Evolutionary conservation across 2,888 invertebrate species (phyloP), one percentile per base, ranked within the genome.

Genomic region (Dyspetes luteomarginatus): DNA sequence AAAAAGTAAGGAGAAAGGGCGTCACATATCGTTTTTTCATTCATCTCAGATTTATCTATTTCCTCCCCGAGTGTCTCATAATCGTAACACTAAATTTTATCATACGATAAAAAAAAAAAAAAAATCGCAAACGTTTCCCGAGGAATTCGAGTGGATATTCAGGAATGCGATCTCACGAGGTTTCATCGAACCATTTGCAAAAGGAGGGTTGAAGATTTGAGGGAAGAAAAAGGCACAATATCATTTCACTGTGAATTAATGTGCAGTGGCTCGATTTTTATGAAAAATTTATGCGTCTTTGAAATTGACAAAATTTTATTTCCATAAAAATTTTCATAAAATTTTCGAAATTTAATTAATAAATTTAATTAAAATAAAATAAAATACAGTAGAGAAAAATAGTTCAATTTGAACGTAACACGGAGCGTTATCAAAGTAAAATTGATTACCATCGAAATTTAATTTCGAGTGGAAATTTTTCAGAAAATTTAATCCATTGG

Each of bases 21-120:
- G n/a, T n/a, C n/a, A n/a, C n/a, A n/a, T n/a, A n/a, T n/a, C n/a
- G 36, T 36, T 36, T 36, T 36, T 4, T 36, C 36, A 12, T 36
- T 12, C 12, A 36, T 9, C 12, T 36, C 1, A 52, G 28, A 67
- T 50, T 30, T 50, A 19, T 52, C 36, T 19, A 52, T 67, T 67
- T 67, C 30, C 9, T 3, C 12, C 12, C 41, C 22, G 22, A 55
- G 48, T 17, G 15, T 48, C 48, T 17, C 55, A 28, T 36, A 26
- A 19, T 28, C 43, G 45, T 56, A 73, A 55, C 43, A 36, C 55
- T 73, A 43, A 26, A 64, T 64, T 73, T 73, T 64, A 52, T 73
- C 36, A 50, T 28, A n/a, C 52, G 17, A 43, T 64, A 45, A 73
- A 73, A 28, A 36, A 36, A 3, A 36, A 36, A 9, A 36, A 36